Conservation (phyloP, 92 coral and sea anemone genomes). For the Galaxea fascicularis region DNA sequence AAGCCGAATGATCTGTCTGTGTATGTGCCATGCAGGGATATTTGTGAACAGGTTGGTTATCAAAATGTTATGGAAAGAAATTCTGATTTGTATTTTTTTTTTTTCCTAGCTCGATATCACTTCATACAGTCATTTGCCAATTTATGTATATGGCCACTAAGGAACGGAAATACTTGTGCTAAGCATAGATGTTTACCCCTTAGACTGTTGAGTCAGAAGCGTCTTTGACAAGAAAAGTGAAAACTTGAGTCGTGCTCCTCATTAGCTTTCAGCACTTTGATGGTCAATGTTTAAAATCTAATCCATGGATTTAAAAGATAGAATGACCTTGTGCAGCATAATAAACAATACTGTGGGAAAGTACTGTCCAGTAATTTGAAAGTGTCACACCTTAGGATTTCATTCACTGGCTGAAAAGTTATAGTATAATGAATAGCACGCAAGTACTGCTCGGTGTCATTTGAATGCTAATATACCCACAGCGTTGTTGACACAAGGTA, state of each 20-base stretch:
- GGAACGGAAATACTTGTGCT: too few relatives aligned
- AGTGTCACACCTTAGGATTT: background rate
- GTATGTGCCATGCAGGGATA: slow-evolving; percentile 65
- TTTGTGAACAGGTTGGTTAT: slow-evolving; percentile 62
- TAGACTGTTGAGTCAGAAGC: too few relatives aligned
- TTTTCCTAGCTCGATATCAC: too few relatives aligned
- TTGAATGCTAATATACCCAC: background rate
- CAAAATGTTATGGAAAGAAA: too few relatives aligned
- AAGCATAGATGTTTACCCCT: too few relatives aligned
- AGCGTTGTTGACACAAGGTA: background rate
- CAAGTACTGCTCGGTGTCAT: background rate
- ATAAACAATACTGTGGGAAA: too few relatives aligned
- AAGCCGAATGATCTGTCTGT: slow-evolving; percentile 59
- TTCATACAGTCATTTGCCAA: too few relatives aligned
- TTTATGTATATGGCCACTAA: too few relatives aligned
- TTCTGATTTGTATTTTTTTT: too few relatives aligned
- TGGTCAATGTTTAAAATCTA: background rate
- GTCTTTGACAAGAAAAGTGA: too few relatives aligned
- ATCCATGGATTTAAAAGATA: background rate
- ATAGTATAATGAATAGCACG: background rate
- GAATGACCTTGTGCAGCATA: background rate
- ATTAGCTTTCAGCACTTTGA: background rate
- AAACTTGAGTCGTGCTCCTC: background rate
- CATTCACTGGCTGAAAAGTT: background rate
- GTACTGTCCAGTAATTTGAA: too few relatives aligned